Conservation (phyloP, 2,113 vertebrate genomes). For the Macaca mulatta region DNA sequence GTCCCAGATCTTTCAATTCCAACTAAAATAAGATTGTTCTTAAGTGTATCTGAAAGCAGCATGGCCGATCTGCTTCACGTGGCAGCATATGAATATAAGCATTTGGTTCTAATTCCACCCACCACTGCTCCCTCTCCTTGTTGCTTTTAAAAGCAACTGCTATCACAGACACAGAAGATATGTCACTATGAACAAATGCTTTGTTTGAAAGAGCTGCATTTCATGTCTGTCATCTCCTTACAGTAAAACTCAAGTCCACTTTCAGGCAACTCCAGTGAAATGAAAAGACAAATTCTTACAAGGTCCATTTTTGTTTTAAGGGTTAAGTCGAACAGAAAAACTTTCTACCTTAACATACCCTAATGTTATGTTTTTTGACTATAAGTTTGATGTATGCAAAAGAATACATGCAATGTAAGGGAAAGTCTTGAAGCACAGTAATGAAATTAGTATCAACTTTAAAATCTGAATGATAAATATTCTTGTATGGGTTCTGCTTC, state of each 20-base stretch:
- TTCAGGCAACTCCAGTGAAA: neutral
- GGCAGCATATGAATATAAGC: constrained; percentile 62
- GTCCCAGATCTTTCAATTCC: constrained; percentile 37
- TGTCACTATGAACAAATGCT: constrained; percentile 63
- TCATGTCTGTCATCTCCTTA: constrained; percentile 26
- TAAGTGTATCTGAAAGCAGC: constrained; percentile 18
- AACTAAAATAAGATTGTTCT: constrained; percentile 55
- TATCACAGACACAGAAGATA: constrained; percentile 60
- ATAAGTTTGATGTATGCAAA: neutral
- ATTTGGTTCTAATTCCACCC: constrained; percentile 70
- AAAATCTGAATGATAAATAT: neutral
- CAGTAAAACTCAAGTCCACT: constrained; percentile 36
- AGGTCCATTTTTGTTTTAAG: neutral
- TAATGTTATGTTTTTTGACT: neutral
- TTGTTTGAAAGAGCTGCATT: constrained; percentile 42
- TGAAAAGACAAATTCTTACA: neutral
- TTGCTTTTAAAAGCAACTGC: constrained; percentile 71
- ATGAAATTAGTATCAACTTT: neutral
- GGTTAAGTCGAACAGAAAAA: neutral
- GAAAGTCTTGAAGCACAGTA: neutral
- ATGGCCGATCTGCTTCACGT: neutral
- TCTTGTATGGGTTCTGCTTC: neutral
- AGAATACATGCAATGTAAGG: neutral
- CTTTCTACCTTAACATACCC: neutral
- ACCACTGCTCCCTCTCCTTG: constrained; percentile 60